A percentile compares a stretch with the other conserved stretches of the same genome.
phyloP scores from a whole-genome alignment of 1,140 invertebrate species.

The Camponotus vicinus region DNA sequence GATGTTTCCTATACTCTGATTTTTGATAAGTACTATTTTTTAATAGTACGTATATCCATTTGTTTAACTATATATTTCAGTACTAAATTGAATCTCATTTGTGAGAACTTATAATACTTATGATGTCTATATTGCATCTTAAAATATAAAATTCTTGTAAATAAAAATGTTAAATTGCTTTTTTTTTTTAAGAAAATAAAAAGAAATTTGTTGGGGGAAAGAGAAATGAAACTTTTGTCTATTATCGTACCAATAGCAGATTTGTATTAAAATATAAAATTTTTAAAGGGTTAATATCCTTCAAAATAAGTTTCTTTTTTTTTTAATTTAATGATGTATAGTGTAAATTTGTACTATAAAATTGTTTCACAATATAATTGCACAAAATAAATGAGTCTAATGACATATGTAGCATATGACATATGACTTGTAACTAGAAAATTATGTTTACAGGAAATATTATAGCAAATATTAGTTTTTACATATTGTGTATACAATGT shows the following conservation, averaged over 20 bases:
- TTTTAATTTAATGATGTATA: not conserved
- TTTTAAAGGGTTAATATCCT: not conserved
- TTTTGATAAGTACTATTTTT: not conserved
- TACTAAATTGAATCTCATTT: constrained; percentile 4
- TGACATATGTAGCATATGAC: not conserved
- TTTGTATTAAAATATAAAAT: not conserved
- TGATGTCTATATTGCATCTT: not conserved
- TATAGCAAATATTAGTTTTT: not conserved
- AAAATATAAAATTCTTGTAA: not conserved
- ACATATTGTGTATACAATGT: not conserved
- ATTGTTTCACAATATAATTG: not conserved
- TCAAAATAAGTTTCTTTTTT: not conserved
- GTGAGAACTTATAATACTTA: constrained; percentile 31
- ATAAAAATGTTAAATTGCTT: not conserved
- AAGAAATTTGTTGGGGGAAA: not conserved
- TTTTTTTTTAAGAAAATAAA: not conserved
- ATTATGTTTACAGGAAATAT: not conserved
- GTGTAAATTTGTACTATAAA: not conserved
- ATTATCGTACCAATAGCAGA: not conserved
- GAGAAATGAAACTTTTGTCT: not conserved
- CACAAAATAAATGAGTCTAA: not conserved
- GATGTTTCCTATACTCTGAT: not conserved
- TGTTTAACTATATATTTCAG: not conserved
- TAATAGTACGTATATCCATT: not conserved
- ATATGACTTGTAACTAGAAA: not conserved